Evolutionary conservation across 1,140 invertebrate genomes (phyloP), one percentile per base, ranked within the genome.

Genomic region (Ceratosolen solmsi): DNA sequence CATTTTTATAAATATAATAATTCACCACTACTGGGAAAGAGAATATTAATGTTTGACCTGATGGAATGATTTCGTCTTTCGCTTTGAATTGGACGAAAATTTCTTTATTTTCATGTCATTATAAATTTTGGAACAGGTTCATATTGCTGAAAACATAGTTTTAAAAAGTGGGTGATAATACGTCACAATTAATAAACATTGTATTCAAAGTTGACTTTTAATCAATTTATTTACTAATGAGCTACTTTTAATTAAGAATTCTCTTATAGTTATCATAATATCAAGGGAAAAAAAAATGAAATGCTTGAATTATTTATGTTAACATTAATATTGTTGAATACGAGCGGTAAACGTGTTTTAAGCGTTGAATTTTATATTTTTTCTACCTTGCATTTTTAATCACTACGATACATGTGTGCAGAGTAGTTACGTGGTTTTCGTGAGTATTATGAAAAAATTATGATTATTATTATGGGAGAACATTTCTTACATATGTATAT

Each of bases 361-460:
- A 72, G 11, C 13, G 46, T 27, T 72, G 70, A 49, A 49, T 72
- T 30, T 72, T 15, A 33, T 68, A n/a, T 68, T 38, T 68, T 20
- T 30, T 68, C 2, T n/a, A 68, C 15, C 63, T 20, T n/a, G n/a
- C 41, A 51, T 51, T 72, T n/a, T 49, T 25, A 22, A 49, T 27
- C 41, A 51, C 4, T n/a, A 46, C 25, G 30, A 27, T 72, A 49
- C 70, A 17, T 1, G 41, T 72, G 27, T 1, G 0, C n/a, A 38
- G 49, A 51, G 38, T 49, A 49, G 49, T 22, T 5, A 7, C 65
- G 70, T n/a, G 1, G 41, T 13, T 72, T 49, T 49, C 25, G 0
- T 51, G 41, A 72, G 22, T 30, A 49, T n/a, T 20, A 27, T 27
- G 17, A 46, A 72, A 51, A 46, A 54, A 46, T 41, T 70, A 25